phyloP scores from a whole-genome alignment of 2,113 vertebrate genomes.

The Chitala chitala region DNA sequence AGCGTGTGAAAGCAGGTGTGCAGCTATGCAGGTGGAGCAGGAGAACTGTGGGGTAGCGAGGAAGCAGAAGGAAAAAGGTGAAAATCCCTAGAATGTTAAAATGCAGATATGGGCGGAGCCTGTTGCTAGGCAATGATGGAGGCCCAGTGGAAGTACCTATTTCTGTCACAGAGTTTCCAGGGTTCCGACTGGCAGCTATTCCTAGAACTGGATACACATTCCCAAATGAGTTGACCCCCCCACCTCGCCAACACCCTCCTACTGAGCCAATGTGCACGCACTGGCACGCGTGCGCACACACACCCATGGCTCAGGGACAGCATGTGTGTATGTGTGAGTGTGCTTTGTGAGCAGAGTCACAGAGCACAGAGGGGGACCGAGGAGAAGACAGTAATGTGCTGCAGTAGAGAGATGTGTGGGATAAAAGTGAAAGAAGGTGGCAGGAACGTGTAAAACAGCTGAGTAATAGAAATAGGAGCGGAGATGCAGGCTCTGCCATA shows the following conservation, averaged over 20 bases:
- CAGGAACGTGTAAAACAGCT: background rate
- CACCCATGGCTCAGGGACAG: background rate
- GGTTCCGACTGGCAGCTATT: constrained; percentile 42
- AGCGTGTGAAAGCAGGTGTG: background rate
- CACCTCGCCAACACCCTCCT: constrained; percentile 8
- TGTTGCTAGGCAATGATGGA: constrained; percentile 46
- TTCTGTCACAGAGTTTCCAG: constrained; percentile 39
- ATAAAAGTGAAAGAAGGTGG: background rate
- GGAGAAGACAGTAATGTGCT: constrained; percentile 1
- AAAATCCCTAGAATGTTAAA: constrained; percentile 28
- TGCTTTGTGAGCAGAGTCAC: background rate
- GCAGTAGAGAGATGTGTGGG: background rate
- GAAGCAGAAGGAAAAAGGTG: background rate
- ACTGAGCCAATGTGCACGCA: constrained; percentile 5
- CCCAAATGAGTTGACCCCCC: constrained; percentile 32
- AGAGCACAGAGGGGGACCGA: constrained; percentile 1
- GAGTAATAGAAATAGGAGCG: background rate
- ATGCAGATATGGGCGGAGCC: constrained; percentile 24
- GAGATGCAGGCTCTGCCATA: background rate
- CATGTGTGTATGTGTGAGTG: background rate
- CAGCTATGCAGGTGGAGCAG: background rate
- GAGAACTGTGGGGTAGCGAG: background rate
- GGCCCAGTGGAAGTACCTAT: constrained; percentile 39
- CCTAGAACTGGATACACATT: constrained; percentile 34
- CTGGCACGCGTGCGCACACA: constrained; percentile 21